Evolutionary conservation across 2,888 invertebrate genomes (phyloP).

Genomic region (Anodontia alba): DNA sequence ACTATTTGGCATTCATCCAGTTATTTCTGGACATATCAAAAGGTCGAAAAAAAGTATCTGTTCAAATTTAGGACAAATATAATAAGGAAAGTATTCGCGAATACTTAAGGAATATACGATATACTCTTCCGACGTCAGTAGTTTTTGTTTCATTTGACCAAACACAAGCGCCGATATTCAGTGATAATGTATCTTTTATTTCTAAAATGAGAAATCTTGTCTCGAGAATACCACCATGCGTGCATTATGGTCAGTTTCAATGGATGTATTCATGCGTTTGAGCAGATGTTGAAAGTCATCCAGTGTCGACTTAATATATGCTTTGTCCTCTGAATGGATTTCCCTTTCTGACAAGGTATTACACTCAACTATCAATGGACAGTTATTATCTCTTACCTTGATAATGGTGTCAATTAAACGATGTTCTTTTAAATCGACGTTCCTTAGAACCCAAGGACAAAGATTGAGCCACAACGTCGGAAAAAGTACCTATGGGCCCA

Average conservation of each 20-base stretch:
- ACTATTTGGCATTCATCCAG: too few species aligned
- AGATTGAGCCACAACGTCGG: too few species aligned
- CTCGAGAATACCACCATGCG: background rate
- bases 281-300: slow-evolving; percentile 2
- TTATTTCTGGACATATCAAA: too few species aligned
- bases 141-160: background rate
- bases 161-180: background rate
- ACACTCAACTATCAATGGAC: slow-evolving; percentile 15
- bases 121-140: too few species aligned
- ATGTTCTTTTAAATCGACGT: slow-evolving; percentile 7
- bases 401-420: slow-evolving; percentile 14
- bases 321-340: background rate
- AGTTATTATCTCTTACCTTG: slow-evolving; percentile 5
- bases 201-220: slow-evolving; percentile 8
- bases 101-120: too few species aligned
- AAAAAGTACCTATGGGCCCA: too few species aligned
- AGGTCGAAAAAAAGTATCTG: too few species aligned
- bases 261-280: slow-evolving; percentile 36
- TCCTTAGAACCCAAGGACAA: background rate
- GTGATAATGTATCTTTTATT: background rate
- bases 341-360: slow-evolving; percentile 9
- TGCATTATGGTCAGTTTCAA: slow-evolving; percentile 31
- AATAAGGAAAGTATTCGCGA: too few species aligned
- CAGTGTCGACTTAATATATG: background rate
- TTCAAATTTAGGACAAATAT: too few species aligned